Base-by-base conservation (phyloP, 1,140 invertebrate genomes). In the Laupala kohalensis region DNA sequence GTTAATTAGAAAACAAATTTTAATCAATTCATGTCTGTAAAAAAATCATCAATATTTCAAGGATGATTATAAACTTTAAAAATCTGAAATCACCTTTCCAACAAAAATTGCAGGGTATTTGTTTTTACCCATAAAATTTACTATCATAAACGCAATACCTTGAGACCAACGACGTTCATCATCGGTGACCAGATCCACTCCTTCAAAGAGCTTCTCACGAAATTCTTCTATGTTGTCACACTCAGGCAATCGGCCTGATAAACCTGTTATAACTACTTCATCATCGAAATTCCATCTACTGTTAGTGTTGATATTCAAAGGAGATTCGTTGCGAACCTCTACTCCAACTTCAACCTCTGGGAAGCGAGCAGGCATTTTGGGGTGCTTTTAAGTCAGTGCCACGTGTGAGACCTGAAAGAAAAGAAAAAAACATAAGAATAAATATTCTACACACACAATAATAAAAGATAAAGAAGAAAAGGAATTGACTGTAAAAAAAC, bases 231-330 rank as follows among this genome's bases (percentile, higher is more conserved):
- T 90, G 77, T 86, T 90, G 69, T 89, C 85, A 63, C 91, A 94
- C 79, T 97, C 92, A 0, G 96, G 95, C 72, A 97, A 85, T 75
- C 94, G 89, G 70, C 94, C 94, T 53, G 94, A 95, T 76, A 97
- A 87, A 53, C 96, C 96, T 69, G 88, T 88, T 73, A 97, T 91
- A 66, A 95, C 93, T 73, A 97, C 86, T 66, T 95, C 93, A 70
- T 94, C 90, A 27, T 83, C 78, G 12, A 25, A 28, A 64, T 75
- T 76, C 25, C 69, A 71, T n/a, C 67, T 64, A 6, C 19, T n/a
- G 15, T 19, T 26, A 72, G 23, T 66, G 63, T 37, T 64, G 29
- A 69, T 69, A 69, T 71, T 71, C 71, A 25, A 30, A 62, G 29
- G 69, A 64, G 37, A 27, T 25, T 29, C 69, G 23, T 29, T 64